Evolutionary conservation across 2,888 invertebrate genomes (phyloP).

Genomic region (Chromoteleia sp.): DNA sequence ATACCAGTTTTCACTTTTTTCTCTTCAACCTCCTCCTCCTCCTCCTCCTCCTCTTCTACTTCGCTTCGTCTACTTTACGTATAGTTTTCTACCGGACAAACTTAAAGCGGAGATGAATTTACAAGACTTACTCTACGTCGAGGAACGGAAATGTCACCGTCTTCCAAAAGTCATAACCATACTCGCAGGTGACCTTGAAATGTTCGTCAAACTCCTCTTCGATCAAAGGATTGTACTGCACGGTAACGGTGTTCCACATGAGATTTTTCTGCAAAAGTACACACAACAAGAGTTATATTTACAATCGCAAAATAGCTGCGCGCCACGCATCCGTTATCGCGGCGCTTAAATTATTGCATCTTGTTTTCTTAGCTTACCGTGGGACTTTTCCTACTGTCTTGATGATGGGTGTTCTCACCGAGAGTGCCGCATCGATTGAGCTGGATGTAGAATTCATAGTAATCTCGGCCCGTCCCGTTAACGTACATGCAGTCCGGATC

Average conservation of each 20-base stretch:
- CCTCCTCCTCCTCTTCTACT: too few relatives aligned
- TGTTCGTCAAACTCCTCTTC: constrained; percentile 98
- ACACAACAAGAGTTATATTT: constrained; percentile 58
- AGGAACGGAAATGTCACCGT: constrained; percentile 97
- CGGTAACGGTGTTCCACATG: constrained; percentile 98
- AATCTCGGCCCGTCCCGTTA: constrained; percentile 95
- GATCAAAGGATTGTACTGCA: constrained; percentile 96
- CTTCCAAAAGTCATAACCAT: constrained; percentile 98
- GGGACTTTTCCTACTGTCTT: constrained; percentile 93
- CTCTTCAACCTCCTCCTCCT: too few relatives aligned
- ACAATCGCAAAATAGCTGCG: constrained; percentile 46
- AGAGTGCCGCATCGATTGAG: constrained; percentile 96
- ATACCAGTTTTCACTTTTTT: too few relatives aligned
- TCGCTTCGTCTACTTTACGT: too few relatives aligned
- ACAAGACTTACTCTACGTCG: constrained; percentile 94
- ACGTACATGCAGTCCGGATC: constrained; percentile 98
- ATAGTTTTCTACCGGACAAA: too few relatives aligned
- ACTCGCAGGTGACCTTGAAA: constrained; percentile 98
- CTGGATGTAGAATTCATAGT: constrained; percentile 97
- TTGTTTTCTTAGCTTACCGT: constrained; percentile 88
- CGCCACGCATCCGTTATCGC: constrained; percentile 43
- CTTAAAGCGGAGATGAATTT: too few relatives aligned
- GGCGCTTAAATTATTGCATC: constrained; percentile 54
- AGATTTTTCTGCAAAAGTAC: constrained; percentile 90
- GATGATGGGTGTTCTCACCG: constrained; percentile 94